Base-by-base conservation (phyloP, 1,140 invertebrate species). In the Triops longicaudatus region DNA sequence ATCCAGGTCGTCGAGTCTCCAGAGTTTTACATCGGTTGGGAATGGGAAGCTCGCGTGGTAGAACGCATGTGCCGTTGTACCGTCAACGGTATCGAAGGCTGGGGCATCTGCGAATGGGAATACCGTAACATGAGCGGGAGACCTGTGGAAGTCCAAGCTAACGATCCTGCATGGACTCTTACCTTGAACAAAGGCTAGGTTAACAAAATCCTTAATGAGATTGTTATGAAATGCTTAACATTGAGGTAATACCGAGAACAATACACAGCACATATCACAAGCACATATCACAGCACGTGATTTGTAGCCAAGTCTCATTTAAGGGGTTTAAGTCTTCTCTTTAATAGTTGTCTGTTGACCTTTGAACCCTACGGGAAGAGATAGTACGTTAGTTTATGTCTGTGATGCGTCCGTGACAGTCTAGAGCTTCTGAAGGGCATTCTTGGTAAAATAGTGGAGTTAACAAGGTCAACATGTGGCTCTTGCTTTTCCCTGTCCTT, bases 21-120 rank as follows among this genome's bases (percentile, higher is more conserved):
- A 3, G 82, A 88, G 4, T 90, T 91, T 81, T 90, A 87, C 83
- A 88, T 90, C 72, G 90, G 90, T 0, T 86, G 86, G 77, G 87
- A 89, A 28, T 88, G 89, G 86, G 90, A 91, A 81, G 89, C 89
- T 5, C 86, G 87, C 44, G 88, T 92, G 84, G 86, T 88, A 76
- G 90, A 91, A 81, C 80, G 90, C 42, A 89, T 90, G 82, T 87
- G 87, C 79, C 86, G 82, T 76, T 91, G 87, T 81, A 81, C 83
- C 7, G 86, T 91, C 0, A 89, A 91, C 84, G 89, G 88, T 1
- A 82, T 89, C 0, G 84, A 85, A 22, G 90, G 90, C 0, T 86
- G 88, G 81, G 90, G 90, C 1, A 87, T 91, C 26, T 89, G 88
- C 1, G 90, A 92, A 84, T 91, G 90, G 87, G 87, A 90, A 81